Evolutionary conservation across 64 coral and sea anemone species (phyloP), one percentile per base, ranked within the genome.

Genomic region (Dendrophyllia cribrosa): DNA sequence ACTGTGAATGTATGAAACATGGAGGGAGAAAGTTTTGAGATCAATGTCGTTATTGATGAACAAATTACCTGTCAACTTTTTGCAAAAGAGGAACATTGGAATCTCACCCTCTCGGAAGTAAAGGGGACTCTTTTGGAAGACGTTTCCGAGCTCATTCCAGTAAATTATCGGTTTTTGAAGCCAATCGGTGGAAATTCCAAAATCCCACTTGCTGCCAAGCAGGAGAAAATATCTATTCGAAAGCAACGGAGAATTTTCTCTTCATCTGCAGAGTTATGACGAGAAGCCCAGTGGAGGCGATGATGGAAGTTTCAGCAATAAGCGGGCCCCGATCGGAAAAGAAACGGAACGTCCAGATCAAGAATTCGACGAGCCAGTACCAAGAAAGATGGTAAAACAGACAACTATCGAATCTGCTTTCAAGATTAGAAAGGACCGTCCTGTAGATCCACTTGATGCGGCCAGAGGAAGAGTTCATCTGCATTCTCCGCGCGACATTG

Each of bases 401-500:
- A 69, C n/a, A 23, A 69, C 66, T 20, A 69, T 69, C 9, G 66
- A 26, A 26, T 26, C 66, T 1, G n/a, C 66, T 1, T 69, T 69
- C 66, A 21, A 69, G n/a, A 69, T 69, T 69, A 17, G 66, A 17
- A 69, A 4, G 9, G 66, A 69, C 0, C n/a, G 66, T 8, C 66
- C 66, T 69, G 5, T 7, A 9, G 66, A 69, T 9, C 66, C 66
- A 69, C 66, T 69, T 5, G 66, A 69, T 69, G 4, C 66, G 3
- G 66, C 34, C 9, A 44, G 66, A 8, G 66, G 84, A 72, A 87
- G 84, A 87, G 84, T 87, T 66, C 84, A 72, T 56, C 22, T 87
- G 51, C 53, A 87, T 24, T 71, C 17, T 19, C 21, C 26, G 84
- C 47, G 66, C 20, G 66, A 87, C 66, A 72, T 87, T 65, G 84